These are phyloP conservation scores for Malaclemys terrapin DNA, from an alignment of 2,113 vertebrate genomes.

Conservation along the genomic window DNA sequence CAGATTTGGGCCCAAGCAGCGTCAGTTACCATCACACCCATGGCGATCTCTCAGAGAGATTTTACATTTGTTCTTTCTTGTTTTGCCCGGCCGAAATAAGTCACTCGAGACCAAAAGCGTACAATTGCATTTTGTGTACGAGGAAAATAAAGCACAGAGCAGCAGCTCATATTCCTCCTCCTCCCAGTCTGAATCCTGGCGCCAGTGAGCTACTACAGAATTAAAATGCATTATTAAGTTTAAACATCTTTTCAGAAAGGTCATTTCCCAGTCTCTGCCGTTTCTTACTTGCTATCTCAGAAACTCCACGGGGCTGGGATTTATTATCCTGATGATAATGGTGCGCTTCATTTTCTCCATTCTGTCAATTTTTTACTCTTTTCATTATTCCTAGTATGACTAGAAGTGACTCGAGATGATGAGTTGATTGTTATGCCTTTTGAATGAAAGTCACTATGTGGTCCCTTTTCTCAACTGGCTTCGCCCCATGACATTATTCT, in stretches of 20 bases:
- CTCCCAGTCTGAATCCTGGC: neutral
- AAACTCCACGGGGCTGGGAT: neutral
- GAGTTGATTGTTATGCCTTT: slow-evolving; percentile 34
- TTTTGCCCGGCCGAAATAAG: neutral
- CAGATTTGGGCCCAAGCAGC: neutral
- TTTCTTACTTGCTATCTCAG: neutral
- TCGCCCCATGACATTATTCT: slow-evolving; percentile 9
- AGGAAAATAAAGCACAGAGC: neutral
- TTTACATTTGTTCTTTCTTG: neutral
- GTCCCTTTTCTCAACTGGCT: slow-evolving; percentile 1
- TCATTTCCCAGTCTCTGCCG: neutral
- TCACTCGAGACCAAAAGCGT: neutral
- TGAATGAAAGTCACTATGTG: neutral
- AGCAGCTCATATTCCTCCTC: neutral
- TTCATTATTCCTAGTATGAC: neutral
- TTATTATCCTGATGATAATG: slow-evolving; percentile 15
- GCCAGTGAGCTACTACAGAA: neutral
- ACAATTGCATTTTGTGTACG: neutral
- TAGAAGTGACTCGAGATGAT: slow-evolving; percentile 22
- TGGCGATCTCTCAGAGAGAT: neutral
- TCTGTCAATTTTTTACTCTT: neutral
- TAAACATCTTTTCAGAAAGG: neutral
- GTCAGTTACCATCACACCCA: neutral
- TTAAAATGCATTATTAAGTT: neutral
- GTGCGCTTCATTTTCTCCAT: neutral